A percentile compares a stretch with the other conserved stretches of the same genome.
Evolutionary conservation across 2,888 invertebrate genomes (phyloP).

Genomic region (Cheiracanthium punctorium): DNA sequence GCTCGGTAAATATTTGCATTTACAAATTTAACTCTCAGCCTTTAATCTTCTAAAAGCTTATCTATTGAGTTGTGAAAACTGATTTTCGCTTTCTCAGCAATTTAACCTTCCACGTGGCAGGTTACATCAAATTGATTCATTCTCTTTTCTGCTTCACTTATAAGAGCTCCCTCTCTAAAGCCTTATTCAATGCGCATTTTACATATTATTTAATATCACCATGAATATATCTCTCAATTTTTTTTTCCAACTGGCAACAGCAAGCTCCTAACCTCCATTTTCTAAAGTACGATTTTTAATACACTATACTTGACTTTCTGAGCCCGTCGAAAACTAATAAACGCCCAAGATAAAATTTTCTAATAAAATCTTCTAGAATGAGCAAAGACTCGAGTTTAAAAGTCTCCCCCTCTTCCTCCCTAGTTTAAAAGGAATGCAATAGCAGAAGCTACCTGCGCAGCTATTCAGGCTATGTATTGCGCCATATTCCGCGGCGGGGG

Average conservation of each 20-base stretch:
- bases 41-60: neutral
- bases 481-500: neutral
- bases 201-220: neutral
- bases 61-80: constrained; percentile 4
- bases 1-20: constrained; percentile 1
- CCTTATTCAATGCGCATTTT: neutral
- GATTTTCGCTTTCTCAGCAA: constrained; percentile 9
- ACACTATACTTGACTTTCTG: constrained; percentile 10
- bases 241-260: neutral
- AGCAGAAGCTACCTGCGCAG: neutral
- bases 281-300: constrained; percentile 22
- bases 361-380: constrained; percentile 29
- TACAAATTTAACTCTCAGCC: neutral
- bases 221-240: no score
- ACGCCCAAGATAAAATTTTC: constrained; percentile 24
- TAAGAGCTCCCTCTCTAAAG: neutral
- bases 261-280: neutral
- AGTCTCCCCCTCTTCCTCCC: constrained; percentile 22
- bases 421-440: constrained; percentile 25
- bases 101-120: neutral
- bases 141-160: neutral
- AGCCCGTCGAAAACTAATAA: constrained; percentile 33
- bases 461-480: constrained; percentile 25
- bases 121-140: neutral
- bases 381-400: constrained; percentile 21